Evolutionary conservation across 2,113 vertebrate genomes (phyloP).

Genomic region (Acrocephalus arundinaceus): DNA sequence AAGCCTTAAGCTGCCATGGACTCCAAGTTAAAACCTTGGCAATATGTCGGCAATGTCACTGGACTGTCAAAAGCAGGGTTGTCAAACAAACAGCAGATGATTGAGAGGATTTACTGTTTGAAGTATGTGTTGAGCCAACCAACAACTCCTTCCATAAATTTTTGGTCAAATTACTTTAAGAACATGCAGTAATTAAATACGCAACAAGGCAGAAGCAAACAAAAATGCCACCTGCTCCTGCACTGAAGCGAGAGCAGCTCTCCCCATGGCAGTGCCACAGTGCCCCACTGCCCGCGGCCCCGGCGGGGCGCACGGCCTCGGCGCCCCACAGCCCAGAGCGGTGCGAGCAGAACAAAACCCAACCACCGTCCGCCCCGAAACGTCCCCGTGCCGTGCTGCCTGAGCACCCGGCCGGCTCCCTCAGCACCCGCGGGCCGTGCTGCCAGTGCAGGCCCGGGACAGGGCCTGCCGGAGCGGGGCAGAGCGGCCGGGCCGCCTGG

Average conservation of each 20-base stretch:
- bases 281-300: rapidly evolving
- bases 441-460: background rate
- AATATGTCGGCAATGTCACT: background rate
- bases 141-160: background rate
- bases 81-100: background rate
- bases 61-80: background rate
- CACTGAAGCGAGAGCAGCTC: rapidly evolving
- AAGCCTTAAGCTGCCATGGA: background rate
- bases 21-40: background rate
- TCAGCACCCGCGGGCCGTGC: background rate
- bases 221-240: rapidly evolving
- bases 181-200: background rate
- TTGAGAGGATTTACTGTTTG: background rate
- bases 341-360: rapidly evolving
- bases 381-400: background rate
- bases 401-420: background rate
- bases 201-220: background rate
- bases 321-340: background rate
- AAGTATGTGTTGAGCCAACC: background rate
- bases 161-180: background rate
- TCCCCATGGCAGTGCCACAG: background rate
- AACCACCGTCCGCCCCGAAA: rapidly evolving
- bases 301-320: rapidly evolving
- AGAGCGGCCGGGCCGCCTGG: no score
- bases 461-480: background rate